phyloP scores from a whole-genome alignment of 1,140 invertebrate genomes.

The Zaprionus tsacasi region DNA sequence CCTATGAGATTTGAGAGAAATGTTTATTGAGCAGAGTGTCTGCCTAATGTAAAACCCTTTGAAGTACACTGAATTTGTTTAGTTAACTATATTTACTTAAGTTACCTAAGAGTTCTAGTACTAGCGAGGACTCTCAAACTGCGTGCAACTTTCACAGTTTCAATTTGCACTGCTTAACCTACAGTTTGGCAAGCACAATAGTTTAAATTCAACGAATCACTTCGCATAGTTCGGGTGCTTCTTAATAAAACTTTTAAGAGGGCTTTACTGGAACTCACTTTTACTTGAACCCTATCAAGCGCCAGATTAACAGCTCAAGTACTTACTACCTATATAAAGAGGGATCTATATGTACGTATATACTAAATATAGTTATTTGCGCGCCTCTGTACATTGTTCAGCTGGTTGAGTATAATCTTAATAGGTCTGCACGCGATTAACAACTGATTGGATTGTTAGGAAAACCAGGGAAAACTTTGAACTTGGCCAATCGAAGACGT shows the following conservation, averaged over 20 bases:
- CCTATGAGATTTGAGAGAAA: neutral
- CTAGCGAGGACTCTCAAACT: neutral
- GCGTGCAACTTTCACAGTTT: neutral
- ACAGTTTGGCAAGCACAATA: neutral
- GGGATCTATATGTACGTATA: neutral
- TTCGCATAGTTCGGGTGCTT: neutral
- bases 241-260: neutral
- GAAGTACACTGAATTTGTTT: neutral
- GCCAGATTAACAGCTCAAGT: slow-evolving; percentile 32
- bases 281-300: slow-evolving; percentile 11
- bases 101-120: neutral
- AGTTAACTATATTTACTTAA: neutral
- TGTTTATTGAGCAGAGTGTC: neutral
- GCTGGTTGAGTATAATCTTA: slow-evolving; percentile 53
- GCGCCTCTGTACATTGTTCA: slow-evolving; percentile 13
- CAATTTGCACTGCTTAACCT: neutral
- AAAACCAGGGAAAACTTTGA: slow-evolving; percentile 9
- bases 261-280: neutral
- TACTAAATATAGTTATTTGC: neutral
- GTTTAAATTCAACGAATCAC: neutral
- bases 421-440: slow-evolving; percentile 63
- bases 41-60: neutral
- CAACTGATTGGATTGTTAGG: slow-evolving; percentile 4
- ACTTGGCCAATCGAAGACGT: neutral
- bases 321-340: slow-evolving; percentile 14